Evolutionary conservation across 2,113 vertebrate species (phyloP), one percentile per base, ranked within the genome.

Genomic region (Dicentrarchus labrax): DNA sequence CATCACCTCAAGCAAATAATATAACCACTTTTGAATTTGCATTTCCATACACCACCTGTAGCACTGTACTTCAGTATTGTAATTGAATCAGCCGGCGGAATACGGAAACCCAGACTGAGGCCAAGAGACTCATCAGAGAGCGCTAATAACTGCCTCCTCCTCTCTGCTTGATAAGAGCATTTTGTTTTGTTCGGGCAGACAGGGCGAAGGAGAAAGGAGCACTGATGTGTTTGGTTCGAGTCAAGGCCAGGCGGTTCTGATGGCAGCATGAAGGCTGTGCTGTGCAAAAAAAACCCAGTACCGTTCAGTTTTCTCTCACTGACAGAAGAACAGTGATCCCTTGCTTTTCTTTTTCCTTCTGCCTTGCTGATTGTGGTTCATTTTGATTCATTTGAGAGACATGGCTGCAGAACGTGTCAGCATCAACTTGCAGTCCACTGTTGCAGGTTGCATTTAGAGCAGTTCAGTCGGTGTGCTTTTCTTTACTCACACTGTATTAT

Each of bases 181-280:
- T 89, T 88, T 83, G 89, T 80, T 88, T 86, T 85, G 81, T 83
- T 82, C 8, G 30, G 8, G 51, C 77, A 70, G 75, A 65, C 36
- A 19, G 16, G 21, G 21, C n/a, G 51, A 72, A 41, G 43, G 69
- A 51, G 69, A 68, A 12, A 50, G 69, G 64, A 15, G 22, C 39
- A 1, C 60, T 51, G 76, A 45, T 72, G 80, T 82, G 78, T 89
- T 88, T 70, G 72, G 72, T 83, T 88, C 45, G 22, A 90, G 83
- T 83, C 83, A 85, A 90, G 90, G 88, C 88, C 81, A 65, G 72
- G 21, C 47, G 59, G 62, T 53, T 83, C 57, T 80, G 76, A 78
- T 78, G 87, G 70, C 59, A 39, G 78, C 76, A 41, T 48, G 66
- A 79, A 78, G 78, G 71, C 78, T 83, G 56, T 43, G 69, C 88